Base-by-base conservation (phyloP, 2,113 vertebrate species). In the Eulemur rufifrons region DNA sequence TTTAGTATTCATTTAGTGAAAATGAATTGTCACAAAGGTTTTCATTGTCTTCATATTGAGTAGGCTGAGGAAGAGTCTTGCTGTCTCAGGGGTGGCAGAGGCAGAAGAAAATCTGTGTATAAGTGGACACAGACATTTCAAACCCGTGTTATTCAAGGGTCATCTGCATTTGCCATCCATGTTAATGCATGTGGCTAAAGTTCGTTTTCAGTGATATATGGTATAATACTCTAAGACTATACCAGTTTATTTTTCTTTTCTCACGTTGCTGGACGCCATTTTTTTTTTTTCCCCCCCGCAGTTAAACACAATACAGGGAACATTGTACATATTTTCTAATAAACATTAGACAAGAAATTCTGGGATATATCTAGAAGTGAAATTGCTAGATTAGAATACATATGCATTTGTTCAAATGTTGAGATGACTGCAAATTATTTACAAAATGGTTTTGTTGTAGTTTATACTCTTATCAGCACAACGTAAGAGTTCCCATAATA, bases 361-460 rank as follows among this genome's bases (percentile, higher is more conserved):
- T 81, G 32, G 32, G 64, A 2, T 97, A 21, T 85, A 59, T 76
- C 39, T 77, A 78, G 59, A 87, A 68, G 23, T 66, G 45, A 82
- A 93, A 81, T 87, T 61, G 13, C 15, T 74, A 68, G 50, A 84
- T 59, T 90, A 74, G 34, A 64, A 11, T 20, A 17, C 17, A 18
- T 86, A 50, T 42, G 1, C 8, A 14, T 83, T 76, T 95, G 27
- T 86, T 82, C 12, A 84, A 8, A 64, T 89, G 91, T 68, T 89
- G 34, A 74, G 47, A 52, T 82, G 23, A 87, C 42, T 90, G 17
- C 23, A 92, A 54, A 69, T 91, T 80, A 83, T 29, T 96, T 83
- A 86, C 32, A 91, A 29, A 91, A 80, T 85, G 6, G 9, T 89
- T 97, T 84, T 93, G 8, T 91, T 82, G 27, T 93, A 47, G 77